Conservation (phyloP, 2,888 invertebrate species). For the Epinotia brunnichana region DNA sequence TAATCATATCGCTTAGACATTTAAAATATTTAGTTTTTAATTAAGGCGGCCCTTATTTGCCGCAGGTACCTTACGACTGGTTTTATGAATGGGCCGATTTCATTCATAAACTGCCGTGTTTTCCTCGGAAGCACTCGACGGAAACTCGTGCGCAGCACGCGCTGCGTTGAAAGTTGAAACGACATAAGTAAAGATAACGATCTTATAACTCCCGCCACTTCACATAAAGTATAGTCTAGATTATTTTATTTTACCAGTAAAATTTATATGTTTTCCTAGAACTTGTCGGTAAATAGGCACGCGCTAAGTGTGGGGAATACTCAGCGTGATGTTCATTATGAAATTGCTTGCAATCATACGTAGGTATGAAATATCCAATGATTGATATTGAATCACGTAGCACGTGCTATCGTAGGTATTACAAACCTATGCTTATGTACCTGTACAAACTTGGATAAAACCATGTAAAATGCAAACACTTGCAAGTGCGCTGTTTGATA, state of each 20-base stretch:
- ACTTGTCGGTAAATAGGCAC: not conserved
- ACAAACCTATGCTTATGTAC: slow-evolving; percentile 3
- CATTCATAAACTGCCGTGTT: slow-evolving; percentile 31
- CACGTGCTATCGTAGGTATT: not conserved
- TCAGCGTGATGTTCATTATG: slow-evolving; percentile 10
- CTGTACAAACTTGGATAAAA: not conserved
- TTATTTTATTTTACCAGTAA: not conserved
- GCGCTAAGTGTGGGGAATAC: slow-evolving; percentile 14
- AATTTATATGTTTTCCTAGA: slow-evolving; percentile 11
- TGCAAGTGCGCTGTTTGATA: too few species aligned
- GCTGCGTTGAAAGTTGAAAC: not conserved
- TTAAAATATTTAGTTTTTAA: too few species aligned
- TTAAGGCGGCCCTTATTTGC: too few species aligned
- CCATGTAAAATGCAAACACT: slow-evolving; percentile 1
- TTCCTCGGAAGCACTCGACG: slow-evolving; percentile 19
- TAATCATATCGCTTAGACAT: too few species aligned
- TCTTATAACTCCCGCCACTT: not conserved
- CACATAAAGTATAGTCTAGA: not conserved
- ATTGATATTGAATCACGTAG: slow-evolving; percentile 12
- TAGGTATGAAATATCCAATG: slow-evolving; percentile 1
- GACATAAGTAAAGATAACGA: not conserved
- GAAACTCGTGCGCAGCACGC: not conserved
- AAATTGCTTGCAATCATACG: slow-evolving; percentile 10
- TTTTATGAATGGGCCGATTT: slow-evolving; percentile 14
- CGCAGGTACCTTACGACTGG: too few species aligned